A percentile compares a stretch with the other conserved stretches of the same genome.
These are phyloP conservation scores for Saimiri boliviensis DNA, from an alignment of 2,113 vertebrate species.

Conservation along the genomic window DNA sequence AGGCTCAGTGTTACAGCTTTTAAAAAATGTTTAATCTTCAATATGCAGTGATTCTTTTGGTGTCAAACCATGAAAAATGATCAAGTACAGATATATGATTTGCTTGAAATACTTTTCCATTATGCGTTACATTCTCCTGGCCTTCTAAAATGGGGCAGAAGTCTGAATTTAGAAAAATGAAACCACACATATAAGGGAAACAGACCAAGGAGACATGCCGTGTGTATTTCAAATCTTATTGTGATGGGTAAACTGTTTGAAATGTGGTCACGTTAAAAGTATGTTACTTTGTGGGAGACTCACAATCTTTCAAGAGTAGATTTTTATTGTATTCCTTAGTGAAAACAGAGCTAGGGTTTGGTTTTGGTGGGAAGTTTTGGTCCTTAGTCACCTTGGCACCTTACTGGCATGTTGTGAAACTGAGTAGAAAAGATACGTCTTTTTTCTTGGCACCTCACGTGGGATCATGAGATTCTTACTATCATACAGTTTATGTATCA, in stretches of 20 bases:
- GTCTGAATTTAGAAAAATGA: conserved; percentile 35
- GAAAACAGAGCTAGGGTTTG: background rate
- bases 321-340: background rate
- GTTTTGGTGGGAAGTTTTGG: background rate
- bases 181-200: conserved; percentile 2
- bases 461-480: background rate
- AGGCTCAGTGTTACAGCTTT: conserved; percentile 77
- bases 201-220: background rate
- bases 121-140: background rate
- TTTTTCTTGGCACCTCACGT: background rate
- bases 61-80: conserved; percentile 27
- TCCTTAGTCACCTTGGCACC: background rate
- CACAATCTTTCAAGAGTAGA: background rate
- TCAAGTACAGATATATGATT: background rate
- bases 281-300: background rate
- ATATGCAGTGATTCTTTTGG: background rate
- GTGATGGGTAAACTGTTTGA: background rate
- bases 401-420: background rate
- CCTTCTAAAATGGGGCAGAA: conserved; percentile 8
- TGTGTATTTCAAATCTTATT: background rate
- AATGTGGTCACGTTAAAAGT: background rate
- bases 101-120: background rate
- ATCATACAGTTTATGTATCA: background rate
- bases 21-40: conserved; percentile 52
- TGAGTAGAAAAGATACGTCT: background rate